Percentiles rank a stretch among this genome's conserved stretches.
phyloP scores from a whole-genome alignment of 2,888 invertebrate species.

The Pseudanteris insignis region DNA sequence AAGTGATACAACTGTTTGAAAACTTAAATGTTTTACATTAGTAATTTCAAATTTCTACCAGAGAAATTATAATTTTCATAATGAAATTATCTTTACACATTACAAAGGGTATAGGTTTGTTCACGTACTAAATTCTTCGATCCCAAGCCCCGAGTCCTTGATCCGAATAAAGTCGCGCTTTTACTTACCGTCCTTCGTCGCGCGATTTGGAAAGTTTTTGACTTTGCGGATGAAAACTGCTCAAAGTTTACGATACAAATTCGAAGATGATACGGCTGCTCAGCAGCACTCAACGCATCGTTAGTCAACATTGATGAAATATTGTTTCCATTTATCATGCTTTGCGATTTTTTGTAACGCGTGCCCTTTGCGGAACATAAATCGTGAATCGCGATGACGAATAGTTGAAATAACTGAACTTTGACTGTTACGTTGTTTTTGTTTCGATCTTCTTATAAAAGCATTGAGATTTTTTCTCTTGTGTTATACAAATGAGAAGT shows the following conservation, averaged over 20 bases:
- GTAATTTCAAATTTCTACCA: slow-evolving; percentile 8
- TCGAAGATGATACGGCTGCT: not conserved
- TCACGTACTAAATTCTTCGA: slow-evolving; percentile 24
- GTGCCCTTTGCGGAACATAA: too few relatives aligned
- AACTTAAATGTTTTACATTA: slow-evolving; percentile 9
- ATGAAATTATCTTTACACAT: slow-evolving; percentile 10
- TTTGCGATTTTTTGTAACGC: too few relatives aligned
- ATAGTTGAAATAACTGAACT: too few relatives aligned
- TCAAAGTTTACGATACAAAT: not conserved
- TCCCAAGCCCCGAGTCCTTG: slow-evolving; percentile 30
- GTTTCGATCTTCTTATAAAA: too few relatives aligned
- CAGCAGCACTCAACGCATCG: too few relatives aligned
- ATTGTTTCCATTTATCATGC: too few relatives aligned
- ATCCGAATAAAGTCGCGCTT: slow-evolving; percentile 35
- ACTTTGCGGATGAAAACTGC: not conserved
- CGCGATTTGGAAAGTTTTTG: not conserved
- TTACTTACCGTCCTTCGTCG: slow-evolving; percentile 40
- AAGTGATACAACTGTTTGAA: too few relatives aligned
- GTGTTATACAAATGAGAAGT: too few relatives aligned
- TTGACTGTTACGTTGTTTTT: too few relatives aligned
- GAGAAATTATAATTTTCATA: slow-evolving; percentile 3
- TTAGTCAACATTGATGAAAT: too few relatives aligned
- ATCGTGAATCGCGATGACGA: too few relatives aligned
- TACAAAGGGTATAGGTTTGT: slow-evolving; percentile 1
- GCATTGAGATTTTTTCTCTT: too few relatives aligned